Conservation (phyloP, 2,888 invertebrate species). For the Xestia c-nigrum region DNA sequence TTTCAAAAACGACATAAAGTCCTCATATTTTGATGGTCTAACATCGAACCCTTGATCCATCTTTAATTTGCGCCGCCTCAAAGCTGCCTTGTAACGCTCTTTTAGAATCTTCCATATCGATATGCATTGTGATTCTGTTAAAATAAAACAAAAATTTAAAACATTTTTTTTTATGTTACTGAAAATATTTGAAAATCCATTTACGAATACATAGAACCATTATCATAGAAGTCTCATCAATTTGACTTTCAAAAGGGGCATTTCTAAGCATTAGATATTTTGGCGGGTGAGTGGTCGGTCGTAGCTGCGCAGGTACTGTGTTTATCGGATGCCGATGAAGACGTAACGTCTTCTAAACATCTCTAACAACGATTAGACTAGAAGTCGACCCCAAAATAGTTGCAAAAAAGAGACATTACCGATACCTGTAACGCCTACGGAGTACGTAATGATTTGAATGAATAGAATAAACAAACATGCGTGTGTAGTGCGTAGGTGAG, state of each 20-base stretch:
- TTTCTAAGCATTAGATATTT: background rate
- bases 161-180: background rate
- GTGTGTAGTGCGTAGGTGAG: background rate
- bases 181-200: background rate
- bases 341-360: too few species aligned
- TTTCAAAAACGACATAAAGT: slow-evolving; percentile 30
- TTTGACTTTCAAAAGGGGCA: too few species aligned
- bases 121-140: slow-evolving; percentile 33
- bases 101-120: slow-evolving; percentile 18
- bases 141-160: slow-evolving; percentile 8
- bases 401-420: too few species aligned
- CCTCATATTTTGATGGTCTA: slow-evolving; percentile 26
- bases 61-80: background rate
- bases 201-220: background rate
- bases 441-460: too few species aligned
- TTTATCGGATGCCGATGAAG: background rate
- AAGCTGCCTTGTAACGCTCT: background rate
- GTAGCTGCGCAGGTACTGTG: background rate
- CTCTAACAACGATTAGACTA: background rate
- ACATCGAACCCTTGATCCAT: slow-evolving; percentile 4
- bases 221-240: too few species aligned
- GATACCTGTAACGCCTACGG: too few species aligned
- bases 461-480: background rate
- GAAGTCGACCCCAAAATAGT: background rate
- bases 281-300: background rate